A percentile compares a stretch with the other conserved stretches of the same genome.
Evolutionary conservation across 2,113 vertebrate genomes (phyloP).

Genomic region (Falco punctatus): DNA sequence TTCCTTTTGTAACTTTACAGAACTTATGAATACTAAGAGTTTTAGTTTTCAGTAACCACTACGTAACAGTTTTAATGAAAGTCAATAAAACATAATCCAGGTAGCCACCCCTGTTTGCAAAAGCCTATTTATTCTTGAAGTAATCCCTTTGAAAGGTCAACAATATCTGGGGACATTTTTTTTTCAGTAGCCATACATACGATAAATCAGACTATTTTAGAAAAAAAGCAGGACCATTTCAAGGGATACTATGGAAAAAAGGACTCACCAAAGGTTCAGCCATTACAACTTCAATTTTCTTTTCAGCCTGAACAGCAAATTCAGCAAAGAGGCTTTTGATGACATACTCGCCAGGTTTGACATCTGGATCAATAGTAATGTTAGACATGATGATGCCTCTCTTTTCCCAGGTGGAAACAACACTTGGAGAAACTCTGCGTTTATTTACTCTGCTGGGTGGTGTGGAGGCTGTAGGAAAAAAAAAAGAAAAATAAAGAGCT

Average conservation of each 20-base stretch:
- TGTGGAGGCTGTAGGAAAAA: conserved; percentile 80
- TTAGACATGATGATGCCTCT: conserved; percentile 91
- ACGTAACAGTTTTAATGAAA: neutral
- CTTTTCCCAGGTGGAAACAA: conserved; percentile 78
- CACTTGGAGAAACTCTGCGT: conserved; percentile 75
- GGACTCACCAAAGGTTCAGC: conserved; percentile 97
- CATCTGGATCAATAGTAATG: conserved; percentile 98
- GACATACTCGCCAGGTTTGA: conserved; percentile 99
- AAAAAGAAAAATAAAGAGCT: neutral
- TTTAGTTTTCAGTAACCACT: conserved; percentile 9
- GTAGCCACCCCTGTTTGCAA: neutral
- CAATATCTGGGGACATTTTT: neutral
- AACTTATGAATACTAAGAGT: neutral
- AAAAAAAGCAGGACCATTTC: neutral
- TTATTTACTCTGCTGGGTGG: conserved; percentile 88
- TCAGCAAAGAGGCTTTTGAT: conserved; percentile 99
- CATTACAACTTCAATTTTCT: conserved; percentile 99
- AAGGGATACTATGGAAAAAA: neutral
- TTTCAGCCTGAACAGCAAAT: conserved; percentile 97
- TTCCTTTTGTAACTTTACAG: neutral
- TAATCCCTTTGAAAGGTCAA: neutral
- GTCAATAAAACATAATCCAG: neutral
- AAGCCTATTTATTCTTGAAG: neutral
- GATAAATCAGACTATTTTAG: neutral
- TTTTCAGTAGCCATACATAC: neutral